Evolutionary conservation across 2,113 vertebrate genomes (phyloP).

Genomic region (Lichenostomus cassidix): DNA sequence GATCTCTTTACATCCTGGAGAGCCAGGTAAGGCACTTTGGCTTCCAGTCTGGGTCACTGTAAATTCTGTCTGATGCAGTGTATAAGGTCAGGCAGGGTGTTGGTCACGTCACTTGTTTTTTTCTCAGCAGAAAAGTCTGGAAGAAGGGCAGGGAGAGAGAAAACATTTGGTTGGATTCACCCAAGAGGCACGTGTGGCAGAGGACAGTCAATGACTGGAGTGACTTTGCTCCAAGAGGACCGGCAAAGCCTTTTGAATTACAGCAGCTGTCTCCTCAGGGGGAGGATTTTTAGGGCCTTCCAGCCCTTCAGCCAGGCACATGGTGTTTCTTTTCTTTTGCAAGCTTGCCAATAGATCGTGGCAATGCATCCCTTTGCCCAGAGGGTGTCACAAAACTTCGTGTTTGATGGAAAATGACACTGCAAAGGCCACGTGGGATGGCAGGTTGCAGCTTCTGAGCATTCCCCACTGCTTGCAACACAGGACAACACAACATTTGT

Average conservation of each 20-base stretch:
- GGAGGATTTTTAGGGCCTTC: not conserved
- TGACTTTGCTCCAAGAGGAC: not conserved
- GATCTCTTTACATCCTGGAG: not conserved
- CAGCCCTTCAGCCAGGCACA: not conserved
- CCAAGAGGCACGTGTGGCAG: not conserved
- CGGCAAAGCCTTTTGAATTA: not conserved
- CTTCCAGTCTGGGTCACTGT: not conserved
- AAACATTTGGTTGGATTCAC: too few relatives aligned
- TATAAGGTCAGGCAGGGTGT: constrained; percentile 77
- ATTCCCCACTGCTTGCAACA: not conserved
- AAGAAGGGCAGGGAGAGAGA: too few relatives aligned
- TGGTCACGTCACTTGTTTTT: too few relatives aligned
- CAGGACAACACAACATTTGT: not conserved
- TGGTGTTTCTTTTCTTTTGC: accelerated
- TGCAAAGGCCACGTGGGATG: not conserved
- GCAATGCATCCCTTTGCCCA: not conserved
- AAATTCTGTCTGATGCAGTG: constrained; percentile 80
- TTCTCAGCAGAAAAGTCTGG: too few relatives aligned
- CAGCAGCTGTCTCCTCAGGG: not conserved
- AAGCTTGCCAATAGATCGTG: not conserved
- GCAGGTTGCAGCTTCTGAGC: not conserved
- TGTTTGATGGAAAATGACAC: not conserved
- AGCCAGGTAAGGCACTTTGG: not conserved
- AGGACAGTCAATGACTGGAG: not conserved
- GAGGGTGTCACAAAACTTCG: not conserved